Evolutionary conservation across 1,140 invertebrate genomes (phyloP), one percentile per base, ranked within the genome.

Genomic region (Ericerus pela): DNA sequence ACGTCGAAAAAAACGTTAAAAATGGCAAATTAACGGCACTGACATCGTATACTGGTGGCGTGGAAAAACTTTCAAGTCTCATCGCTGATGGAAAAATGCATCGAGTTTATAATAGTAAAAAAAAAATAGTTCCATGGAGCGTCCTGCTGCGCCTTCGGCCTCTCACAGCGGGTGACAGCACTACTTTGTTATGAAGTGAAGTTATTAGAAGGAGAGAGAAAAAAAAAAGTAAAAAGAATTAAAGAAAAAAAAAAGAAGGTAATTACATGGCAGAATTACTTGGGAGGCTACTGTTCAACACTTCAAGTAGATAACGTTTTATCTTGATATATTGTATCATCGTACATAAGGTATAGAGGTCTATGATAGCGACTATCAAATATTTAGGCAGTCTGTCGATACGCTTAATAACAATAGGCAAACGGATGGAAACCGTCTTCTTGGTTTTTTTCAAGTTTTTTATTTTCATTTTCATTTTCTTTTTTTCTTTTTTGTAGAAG

Each of bases 251-350:
- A 24, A 47, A 47, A 47, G 26, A 47, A 47, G 41, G 41, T 47
- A 47, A 47, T 47, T 47, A 47, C 41, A 47, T 47, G 41, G 41
- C 41, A 47, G 41, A 47, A 47, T 47, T 47, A 47, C 41, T n/a
- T n/a, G 26, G 41, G 10, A 47, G 41, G 41, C 41, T 47, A 47
- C 41, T 24, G 41, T 47, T 22, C 41, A 24, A 24, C 12, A 24
- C 41, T 47, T 47, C n/a, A 24, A 47, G 41, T 24, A 47, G 41
- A 47, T 47, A n/a, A 47, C 41, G 26, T 47, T 47, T 47, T 47
- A 47, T 24, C 41, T 47, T 47, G 41, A 24, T 47, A 24, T 16
- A 47, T 47, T n/a, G n/a, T n/a, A n/a, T n/a, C n/a, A n/a, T n/a
- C n/a, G n/a, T n/a, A n/a, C n/a, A n/a, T n/a, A n/a, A n/a, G n/a